A percentile compares a stretch with the other conserved stretches of the same genome.
phyloP scores from a whole-genome alignment of 2,797 vertebrate species.

The Hybognathus amarus region DNA sequence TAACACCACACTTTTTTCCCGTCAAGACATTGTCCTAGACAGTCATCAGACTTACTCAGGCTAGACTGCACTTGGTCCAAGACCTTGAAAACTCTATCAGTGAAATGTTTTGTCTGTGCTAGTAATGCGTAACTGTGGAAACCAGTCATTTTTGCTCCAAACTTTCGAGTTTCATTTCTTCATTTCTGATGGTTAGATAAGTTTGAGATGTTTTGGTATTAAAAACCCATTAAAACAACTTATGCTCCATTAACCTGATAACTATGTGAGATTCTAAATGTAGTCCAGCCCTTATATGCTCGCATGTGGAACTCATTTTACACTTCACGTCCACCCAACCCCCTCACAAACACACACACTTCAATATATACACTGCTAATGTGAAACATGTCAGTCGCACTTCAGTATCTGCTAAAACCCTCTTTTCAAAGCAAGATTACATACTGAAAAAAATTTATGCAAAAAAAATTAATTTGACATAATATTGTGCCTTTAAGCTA shows the following conservation, averaged over 20 bases:
- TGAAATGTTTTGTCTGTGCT: slow-evolving; percentile 58
- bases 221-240: slow-evolving; percentile 42
- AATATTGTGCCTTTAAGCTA: slow-evolving; percentile 42
- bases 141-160: slow-evolving; percentile 56
- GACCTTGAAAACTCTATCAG: slow-evolving; percentile 52
- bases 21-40: slow-evolving; percentile 9
- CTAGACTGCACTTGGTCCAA: slow-evolving; percentile 28
- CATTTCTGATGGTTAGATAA: slow-evolving; percentile 20
- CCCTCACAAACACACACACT: slow-evolving; percentile 33
- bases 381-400: slow-evolving; percentile 19
- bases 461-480: neutral
- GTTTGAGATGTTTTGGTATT: slow-evolving; percentile 23
- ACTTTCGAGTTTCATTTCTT: slow-evolving; percentile 42
- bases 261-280: slow-evolving; percentile 20
- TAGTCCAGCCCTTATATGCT: slow-evolving; percentile 57
- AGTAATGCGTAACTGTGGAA: slow-evolving; percentile 51
- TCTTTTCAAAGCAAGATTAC: neutral
- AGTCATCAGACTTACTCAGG: slow-evolving; percentile 1
- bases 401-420: slow-evolving; percentile 9
- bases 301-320: slow-evolving; percentile 80
- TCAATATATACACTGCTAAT: slow-evolving; percentile 36
- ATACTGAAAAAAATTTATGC: neutral
- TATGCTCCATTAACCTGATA: slow-evolving; percentile 46
- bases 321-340: slow-evolving; percentile 39
- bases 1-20: slow-evolving; percentile 1